phyloP scores from a whole-genome alignment of 2,888 invertebrate genomes.

The Aradus depressus region DNA sequence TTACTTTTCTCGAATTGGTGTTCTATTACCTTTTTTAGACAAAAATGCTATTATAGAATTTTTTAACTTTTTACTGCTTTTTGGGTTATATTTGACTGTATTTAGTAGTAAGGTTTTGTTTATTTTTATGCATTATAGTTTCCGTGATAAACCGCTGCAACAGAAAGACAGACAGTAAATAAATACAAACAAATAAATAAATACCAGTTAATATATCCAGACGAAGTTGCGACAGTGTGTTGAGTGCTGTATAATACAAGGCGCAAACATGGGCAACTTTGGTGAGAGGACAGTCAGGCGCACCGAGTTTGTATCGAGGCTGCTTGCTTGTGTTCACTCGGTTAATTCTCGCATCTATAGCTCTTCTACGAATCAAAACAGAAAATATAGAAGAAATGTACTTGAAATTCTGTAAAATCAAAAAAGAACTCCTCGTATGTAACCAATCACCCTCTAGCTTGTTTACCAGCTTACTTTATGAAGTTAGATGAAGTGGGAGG shows the following conservation, averaged over 20 bases:
- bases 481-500: constrained; percentile 25
- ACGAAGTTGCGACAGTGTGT: constrained; percentile 79
- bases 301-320: constrained; percentile 48
- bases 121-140: too few relatives aligned
- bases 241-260: constrained; percentile 82
- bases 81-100: too few relatives aligned
- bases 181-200: too few relatives aligned
- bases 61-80: too few relatives aligned
- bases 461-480: constrained; percentile 24
- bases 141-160: constrained; percentile 2
- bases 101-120: too few relatives aligned
- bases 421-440: too few relatives aligned
- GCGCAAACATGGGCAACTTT: constrained; percentile 78
- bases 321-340: constrained; percentile 45
- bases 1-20: too few relatives aligned
- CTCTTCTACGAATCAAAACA: constrained; percentile 42
- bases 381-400: constrained; percentile 22
- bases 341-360: constrained; percentile 48
- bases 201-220: constrained; percentile 85
- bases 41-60: background rate
- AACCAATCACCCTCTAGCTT: too few relatives aligned
- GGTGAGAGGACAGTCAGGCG: constrained; percentile 55
- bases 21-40: too few relatives aligned
- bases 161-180: constrained; percentile 11
- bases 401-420: constrained; percentile 27